These are phyloP conservation scores for Oenanthe melanoleuca DNA, from an alignment of 2,113 vertebrate species.

Conservation along the genomic window DNA sequence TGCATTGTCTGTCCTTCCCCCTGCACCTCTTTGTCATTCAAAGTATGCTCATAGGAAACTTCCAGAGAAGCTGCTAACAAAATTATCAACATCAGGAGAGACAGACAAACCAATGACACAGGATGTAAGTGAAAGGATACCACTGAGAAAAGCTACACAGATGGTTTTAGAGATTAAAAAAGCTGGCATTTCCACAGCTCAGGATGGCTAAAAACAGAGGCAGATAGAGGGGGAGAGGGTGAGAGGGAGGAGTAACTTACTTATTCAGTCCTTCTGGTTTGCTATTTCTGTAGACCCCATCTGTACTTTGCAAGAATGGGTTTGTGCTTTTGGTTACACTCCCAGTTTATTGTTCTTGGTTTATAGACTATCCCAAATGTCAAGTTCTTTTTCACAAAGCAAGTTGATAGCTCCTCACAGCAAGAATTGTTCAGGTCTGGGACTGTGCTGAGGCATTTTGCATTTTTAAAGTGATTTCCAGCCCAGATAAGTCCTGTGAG, in stretches of 20 bases:
- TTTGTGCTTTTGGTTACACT: constrained; percentile 50
- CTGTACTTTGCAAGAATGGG: not conserved
- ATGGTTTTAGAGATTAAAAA: constrained; percentile 48
- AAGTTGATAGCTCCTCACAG: not conserved
- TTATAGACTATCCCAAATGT: constrained; percentile 22
- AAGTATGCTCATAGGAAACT: constrained; percentile 1
- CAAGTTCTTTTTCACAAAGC: constrained; percentile 5
- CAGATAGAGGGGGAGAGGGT: not conserved
- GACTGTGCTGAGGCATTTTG: not conserved
- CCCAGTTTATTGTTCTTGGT: constrained; percentile 12
- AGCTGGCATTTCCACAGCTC: constrained; percentile 32
- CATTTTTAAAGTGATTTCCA: constrained; percentile 27
- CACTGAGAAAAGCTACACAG: constrained; percentile 31
- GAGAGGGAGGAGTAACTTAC: not conserved
- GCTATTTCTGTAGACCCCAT: constrained; percentile 28
- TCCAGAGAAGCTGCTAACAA: constrained; percentile 29
- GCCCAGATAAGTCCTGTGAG: not conserved
- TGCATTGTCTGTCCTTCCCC: not conserved
- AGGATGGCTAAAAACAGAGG: not conserved
- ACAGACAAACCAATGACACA: constrained; percentile 34
- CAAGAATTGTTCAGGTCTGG: constrained; percentile 16
- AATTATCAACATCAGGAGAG: constrained; percentile 39
- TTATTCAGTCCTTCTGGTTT: not conserved
- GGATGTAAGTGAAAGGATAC: not conserved
- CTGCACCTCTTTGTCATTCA: constrained; percentile 10